Evolutionary conservation across 2,888 invertebrate species (phyloP).

Genomic region (Trilocha varians): DNA sequence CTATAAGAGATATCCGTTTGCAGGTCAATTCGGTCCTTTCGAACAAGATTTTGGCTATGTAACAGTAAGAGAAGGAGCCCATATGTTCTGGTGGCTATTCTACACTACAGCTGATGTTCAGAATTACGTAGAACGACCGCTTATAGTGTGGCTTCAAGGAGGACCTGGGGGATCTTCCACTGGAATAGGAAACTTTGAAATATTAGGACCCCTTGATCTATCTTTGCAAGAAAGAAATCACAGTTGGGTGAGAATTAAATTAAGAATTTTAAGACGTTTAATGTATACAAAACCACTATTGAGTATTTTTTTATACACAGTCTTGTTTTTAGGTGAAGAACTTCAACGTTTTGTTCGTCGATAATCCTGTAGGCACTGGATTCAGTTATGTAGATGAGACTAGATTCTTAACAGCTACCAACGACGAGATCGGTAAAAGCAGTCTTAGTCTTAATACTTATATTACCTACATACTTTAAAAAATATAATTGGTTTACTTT

Average conservation of each 20-base stretch:
- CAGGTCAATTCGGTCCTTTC: constrained; percentile 71
- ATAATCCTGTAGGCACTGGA: constrained; percentile 92
- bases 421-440: constrained; percentile 52
- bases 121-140: constrained; percentile 77
- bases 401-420: constrained; percentile 40
- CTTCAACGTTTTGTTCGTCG: constrained; percentile 89
- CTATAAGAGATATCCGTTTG: background rate
- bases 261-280: background rate
- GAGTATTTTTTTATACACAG: background rate
- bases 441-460: too few relatives aligned
- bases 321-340: constrained; percentile 77
- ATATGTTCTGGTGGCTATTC: constrained; percentile 92
- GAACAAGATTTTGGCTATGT: constrained; percentile 84
- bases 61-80: constrained; percentile 80
- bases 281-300: background rate
- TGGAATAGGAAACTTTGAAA: constrained; percentile 90
- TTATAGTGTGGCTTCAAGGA: constrained; percentile 92
- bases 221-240: constrained; percentile 76
- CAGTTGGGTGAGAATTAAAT: constrained; percentile 77
- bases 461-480: constrained; percentile 2
- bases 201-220: constrained; percentile 82
- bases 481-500: background rate
- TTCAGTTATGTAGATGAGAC: constrained; percentile 82
- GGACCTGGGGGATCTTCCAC: constrained; percentile 88
- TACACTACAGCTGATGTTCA: constrained; percentile 77